These are phyloP conservation scores for Melipona bicolor DNA, from an alignment of 2,888 invertebrate species.

Conservation along the genomic window DNA sequence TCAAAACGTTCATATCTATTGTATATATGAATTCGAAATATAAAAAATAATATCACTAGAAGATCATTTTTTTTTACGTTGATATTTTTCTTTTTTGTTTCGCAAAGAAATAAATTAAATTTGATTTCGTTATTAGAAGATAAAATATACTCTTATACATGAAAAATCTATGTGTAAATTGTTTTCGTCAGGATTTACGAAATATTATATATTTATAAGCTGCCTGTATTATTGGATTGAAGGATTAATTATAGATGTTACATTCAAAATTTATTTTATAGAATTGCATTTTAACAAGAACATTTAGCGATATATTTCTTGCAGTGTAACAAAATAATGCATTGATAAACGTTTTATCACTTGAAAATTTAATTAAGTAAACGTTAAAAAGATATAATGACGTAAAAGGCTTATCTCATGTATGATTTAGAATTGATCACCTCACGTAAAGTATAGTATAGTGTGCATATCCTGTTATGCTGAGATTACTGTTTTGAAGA, in stretches of 20 bases:
- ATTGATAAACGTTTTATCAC: constrained; percentile 21
- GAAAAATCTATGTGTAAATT: background rate
- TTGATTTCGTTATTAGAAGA: background rate
- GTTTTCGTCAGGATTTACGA: background rate
- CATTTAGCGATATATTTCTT: background rate
- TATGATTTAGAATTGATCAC: constrained; percentile 45
- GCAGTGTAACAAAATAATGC: constrained; percentile 17
- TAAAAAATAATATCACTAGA: background rate
- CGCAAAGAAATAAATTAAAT: background rate
- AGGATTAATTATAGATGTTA: constrained; percentile 10
- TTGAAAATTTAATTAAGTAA: constrained; percentile 13
- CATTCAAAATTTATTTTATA: background rate
- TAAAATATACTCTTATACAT: background rate
- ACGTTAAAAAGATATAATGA: background rate
- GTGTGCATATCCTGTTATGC: constrained; percentile 43
- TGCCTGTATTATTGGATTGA: background rate
- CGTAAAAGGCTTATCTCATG: constrained; percentile 32
- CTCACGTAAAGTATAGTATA: constrained; percentile 27
- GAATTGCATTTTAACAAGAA: constrained; percentile 12
- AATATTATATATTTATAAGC: constrained; percentile 6
- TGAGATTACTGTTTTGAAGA: constrained; percentile 60
- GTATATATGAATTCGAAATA: background rate
- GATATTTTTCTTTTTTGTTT: background rate
- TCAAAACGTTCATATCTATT: background rate
- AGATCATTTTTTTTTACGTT: background rate